Conservation (phyloP, 2,113 vertebrate genomes). For the Elanoides forficatus region DNA sequence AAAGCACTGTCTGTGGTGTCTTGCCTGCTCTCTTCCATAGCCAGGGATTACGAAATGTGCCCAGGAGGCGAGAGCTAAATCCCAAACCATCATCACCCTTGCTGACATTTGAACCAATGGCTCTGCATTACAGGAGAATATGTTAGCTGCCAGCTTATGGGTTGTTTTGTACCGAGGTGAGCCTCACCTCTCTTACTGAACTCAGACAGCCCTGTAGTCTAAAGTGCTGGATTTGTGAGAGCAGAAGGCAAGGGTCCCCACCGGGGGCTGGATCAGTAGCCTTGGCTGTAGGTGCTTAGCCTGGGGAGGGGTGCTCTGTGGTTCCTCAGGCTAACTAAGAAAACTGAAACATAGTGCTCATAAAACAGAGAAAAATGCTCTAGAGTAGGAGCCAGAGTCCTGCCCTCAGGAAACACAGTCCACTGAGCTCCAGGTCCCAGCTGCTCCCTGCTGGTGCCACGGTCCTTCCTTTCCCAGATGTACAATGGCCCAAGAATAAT, state of each 20-base stretch:
- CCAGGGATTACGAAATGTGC: accelerated
- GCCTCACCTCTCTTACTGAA: background rate
- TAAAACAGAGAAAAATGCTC: background rate
- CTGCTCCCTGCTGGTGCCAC: background rate
- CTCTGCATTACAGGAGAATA: background rate
- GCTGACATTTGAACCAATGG: background rate
- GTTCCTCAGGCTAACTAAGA: background rate
- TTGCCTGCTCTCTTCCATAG: background rate
- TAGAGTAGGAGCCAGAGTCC: background rate
- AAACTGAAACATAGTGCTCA: background rate
- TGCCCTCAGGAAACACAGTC: background rate
- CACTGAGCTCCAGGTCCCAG: background rate
- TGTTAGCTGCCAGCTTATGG: background rate
- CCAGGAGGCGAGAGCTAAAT: background rate
- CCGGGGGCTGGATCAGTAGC: background rate
- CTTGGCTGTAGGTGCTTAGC: background rate
- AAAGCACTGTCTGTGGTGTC: background rate
- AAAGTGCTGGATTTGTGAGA: background rate
- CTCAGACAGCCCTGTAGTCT: background rate
- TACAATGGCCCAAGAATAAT: background rate
- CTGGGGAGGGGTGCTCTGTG: background rate
- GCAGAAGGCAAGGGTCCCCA: background rate
- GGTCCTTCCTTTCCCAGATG: background rate
- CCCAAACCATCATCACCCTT: background rate
- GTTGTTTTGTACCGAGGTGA: background rate